Evolutionary conservation across 30 jellyfish, hydroid and myxozoan species (phyloP).

Genomic region (Hydractinia symbiolongicarpus): DNA sequence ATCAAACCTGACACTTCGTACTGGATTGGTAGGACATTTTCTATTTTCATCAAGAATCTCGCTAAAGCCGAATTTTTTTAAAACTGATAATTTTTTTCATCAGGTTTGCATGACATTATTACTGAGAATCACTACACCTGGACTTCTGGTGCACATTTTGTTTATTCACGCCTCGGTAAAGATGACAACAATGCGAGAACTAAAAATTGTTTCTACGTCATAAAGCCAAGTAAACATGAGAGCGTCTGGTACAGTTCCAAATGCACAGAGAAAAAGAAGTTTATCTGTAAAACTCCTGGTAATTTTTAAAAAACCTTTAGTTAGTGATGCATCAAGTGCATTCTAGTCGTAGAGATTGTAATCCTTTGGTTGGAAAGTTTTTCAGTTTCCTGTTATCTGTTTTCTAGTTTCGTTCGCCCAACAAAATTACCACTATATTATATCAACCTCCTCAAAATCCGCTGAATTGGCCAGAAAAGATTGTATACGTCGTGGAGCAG

Average conservation of each 20-base stretch:
- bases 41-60: not conserved
- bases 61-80: not conserved
- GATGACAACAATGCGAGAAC: not conserved
- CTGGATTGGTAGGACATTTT: conserved; percentile 1
- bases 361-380: not conserved
- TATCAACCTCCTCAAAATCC: not conserved
- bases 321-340: not conserved
- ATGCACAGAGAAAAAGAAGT: not conserved
- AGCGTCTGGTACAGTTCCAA: not conserved
- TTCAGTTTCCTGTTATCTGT: not conserved
- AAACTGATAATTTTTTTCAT: not conserved
- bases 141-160: conserved; percentile 6
- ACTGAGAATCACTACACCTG: not conserved
- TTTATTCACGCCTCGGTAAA: not conserved
- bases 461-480: conserved; percentile 7
- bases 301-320: not conserved
- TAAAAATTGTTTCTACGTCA: not conserved
- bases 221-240: not conserved
- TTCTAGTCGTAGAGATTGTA: not conserved
- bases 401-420: conserved; percentile 3
- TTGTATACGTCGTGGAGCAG: not conserved
- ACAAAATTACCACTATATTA: not conserved
- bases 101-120: conserved; percentile 7
- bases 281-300: conserved; percentile 11
- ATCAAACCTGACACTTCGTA: not conserved